Evolutionary conservation across 2,113 vertebrate genomes (phyloP), one percentile per base, ranked within the genome.

Genomic region (Machaerirhynchus nigripectus): DNA sequence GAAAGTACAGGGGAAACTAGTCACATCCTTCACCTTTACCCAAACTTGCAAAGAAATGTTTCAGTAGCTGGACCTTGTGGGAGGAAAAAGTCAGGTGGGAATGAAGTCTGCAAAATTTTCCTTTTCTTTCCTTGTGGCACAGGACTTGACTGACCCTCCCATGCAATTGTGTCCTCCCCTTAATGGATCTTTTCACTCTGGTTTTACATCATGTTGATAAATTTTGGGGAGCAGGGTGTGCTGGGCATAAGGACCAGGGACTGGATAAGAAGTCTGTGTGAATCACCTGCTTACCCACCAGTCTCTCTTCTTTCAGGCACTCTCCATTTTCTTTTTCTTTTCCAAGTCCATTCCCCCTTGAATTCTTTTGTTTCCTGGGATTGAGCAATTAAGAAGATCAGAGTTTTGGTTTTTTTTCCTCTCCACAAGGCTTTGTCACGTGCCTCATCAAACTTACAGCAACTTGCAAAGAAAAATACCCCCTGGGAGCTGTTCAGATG

Each of bases 381-480:
- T 56, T 79, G 35, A 93, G 81, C 65, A 96, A 92, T 86, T 96
- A 97, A 97, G 92, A 82, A 95, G 94, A 89, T 96, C 89, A 92
- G 83, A 63, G 22, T 22, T 64, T 55, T 23, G 44, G 24, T 11
- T 44, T 77, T 73, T 61, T 40, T 40, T 2, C 19, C 16, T 80
- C 69, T 79, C 33, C 93, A 92, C 91, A 97, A 98, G 98, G 95
- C 97, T 97, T 96, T 96, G 96, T 98, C 98, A 98, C 96, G 89
- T 98, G 98, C 79, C 75, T 76, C 93, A 84, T 97, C 97, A 97
- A 96, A 98, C 96, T 96, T 97, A 93, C 77, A 96, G 97, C 94
- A 96, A 93, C 89, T 95, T 91, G 91, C 91, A 97, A 95, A 97
- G 95, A 86, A 97, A 97, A 97, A 95, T 97, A 94, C 56, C 68